These are phyloP conservation scores for Myotis brandtii DNA, from an alignment of 2,113 vertebrate genomes.

Conservation along the genomic window DNA sequence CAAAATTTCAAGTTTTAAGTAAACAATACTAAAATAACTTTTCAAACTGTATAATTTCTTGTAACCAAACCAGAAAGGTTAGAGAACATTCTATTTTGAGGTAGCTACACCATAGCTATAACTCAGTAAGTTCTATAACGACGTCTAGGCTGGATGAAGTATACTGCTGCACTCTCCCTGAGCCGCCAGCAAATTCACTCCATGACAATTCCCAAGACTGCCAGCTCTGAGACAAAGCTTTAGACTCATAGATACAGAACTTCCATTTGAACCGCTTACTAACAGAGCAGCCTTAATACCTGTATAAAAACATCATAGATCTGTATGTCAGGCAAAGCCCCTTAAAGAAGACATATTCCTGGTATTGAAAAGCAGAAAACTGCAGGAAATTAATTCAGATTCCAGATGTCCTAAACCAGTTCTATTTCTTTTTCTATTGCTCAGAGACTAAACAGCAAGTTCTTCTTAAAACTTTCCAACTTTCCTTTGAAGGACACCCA, in stretches of 20 bases:
- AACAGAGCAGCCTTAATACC: not conserved
- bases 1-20: not conserved
- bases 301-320: not conserved
- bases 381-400: not conserved
- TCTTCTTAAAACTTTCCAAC: slow-evolving; percentile 70
- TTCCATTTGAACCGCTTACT: not conserved
- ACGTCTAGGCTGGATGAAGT: not conserved
- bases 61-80: slow-evolving; percentile 9
- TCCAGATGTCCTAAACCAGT: not conserved
- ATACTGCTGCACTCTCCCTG: not conserved
- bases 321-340: not conserved
- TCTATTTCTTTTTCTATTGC: slow-evolving; percentile 9
- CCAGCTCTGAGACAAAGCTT: not conserved
- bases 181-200: not conserved
- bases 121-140: not conserved
- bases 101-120: not conserved
- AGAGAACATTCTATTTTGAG: not conserved
- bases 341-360: slow-evolving; percentile 19
- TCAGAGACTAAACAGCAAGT: not conserved
- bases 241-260: not conserved
- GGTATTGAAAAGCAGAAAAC: slow-evolving; percentile 34
- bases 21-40: not conserved
- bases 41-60: not conserved
- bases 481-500: slow-evolving; percentile 70
- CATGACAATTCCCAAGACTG: not conserved